Evolutionary conservation across 1,140 invertebrate genomes (phyloP), one percentile per base, ranked within the genome.

Genomic region (Zaprionus vittiger): DNA sequence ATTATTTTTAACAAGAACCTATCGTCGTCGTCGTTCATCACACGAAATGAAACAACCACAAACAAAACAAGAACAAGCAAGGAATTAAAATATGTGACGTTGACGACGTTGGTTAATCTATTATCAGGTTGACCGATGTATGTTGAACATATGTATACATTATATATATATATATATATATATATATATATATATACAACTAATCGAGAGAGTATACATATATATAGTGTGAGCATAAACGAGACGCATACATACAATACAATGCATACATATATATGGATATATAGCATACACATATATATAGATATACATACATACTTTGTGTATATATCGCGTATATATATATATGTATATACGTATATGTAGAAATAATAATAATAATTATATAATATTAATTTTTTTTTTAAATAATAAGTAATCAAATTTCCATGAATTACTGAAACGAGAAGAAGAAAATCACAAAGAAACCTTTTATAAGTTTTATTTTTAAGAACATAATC

Each of bases 351-450:
- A 80, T 82, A 82, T 82, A 75, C 70, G 79, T 83, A 79, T 52
- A 22, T 38, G 41, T 77, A 66, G 62, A 76, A 63, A 68, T 68
- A 79, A 60, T 66, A 47, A 73, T 26, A 34, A 34, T 34, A 34
- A 34, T 34, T 34, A 34, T 37, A 71, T 72, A 67, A 67, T 62
- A 76, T 60, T 72, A 76, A 60, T 60, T 66, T 73, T 77, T 81
- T 83, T 83, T 87, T 80, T 83, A 72, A 80, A 83, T 59, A 76
- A 73, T 87, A 87, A 87, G 84, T 87, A 87, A 87, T 87, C 81
- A 87, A 87, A 87, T 87, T 87, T 87, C 84, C 84, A 89, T 87
- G 84, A 87, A 87, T 89, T 89, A 87, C 77, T 87, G 84, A 87
- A 15, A 47, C 31, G 31, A 47, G 41, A 17, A 85, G 82, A 77